Evolutionary conservation across 2,888 invertebrate species (phyloP), one percentile per base, ranked within the genome.

Genomic region (Spatulosminthurus flaviceps): DNA sequence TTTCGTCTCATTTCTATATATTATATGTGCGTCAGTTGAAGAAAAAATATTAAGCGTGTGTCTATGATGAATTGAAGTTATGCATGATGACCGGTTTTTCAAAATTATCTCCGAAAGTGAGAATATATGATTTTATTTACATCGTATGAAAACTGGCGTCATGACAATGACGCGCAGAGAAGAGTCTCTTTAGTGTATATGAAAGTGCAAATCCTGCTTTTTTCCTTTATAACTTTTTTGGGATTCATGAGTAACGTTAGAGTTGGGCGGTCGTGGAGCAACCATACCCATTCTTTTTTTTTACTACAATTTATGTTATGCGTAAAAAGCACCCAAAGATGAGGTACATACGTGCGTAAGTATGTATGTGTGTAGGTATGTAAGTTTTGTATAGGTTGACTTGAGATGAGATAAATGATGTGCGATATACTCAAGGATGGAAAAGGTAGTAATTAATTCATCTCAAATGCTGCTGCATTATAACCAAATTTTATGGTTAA

Each of bases 161-260:
- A 19, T 51, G 51, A 51, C 19, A 51, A 16, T 51, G 51, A 51
- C 51, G 51, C 51, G 16, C 9, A 51, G n/a, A 16, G n/a, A n/a
- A n/a, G n/a, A n/a, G n/a, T 41, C 13, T 41, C 9, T 41, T 9
- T 41, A 51, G 51, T 51, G 51, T 51, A 51, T 19, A 51, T 19
- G 51, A 19, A n/a, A 51, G 51, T 51, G 51, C 51, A n/a, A n/a
- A 51, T 51, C 51, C 16, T 51, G 51, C 16, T 51, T 51, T 51
- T 51, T 51, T 2, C n/a, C 16, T 13, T 51, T 51, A 19, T 19
- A 19, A n/a, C 51, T 51, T 51, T 51, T n/a, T 19, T 51, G 5
- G 16, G 16, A 19, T 4, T 51, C 16, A 9, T 19, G n/a, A 51
- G 51, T 51, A 51, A 51, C 51, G 51, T 51, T n/a, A 19, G 51